These are phyloP conservation scores for Cryptomyrus ogoouensis DNA, from an alignment of 2,113 vertebrate genomes.

Conservation along the genomic window DNA sequence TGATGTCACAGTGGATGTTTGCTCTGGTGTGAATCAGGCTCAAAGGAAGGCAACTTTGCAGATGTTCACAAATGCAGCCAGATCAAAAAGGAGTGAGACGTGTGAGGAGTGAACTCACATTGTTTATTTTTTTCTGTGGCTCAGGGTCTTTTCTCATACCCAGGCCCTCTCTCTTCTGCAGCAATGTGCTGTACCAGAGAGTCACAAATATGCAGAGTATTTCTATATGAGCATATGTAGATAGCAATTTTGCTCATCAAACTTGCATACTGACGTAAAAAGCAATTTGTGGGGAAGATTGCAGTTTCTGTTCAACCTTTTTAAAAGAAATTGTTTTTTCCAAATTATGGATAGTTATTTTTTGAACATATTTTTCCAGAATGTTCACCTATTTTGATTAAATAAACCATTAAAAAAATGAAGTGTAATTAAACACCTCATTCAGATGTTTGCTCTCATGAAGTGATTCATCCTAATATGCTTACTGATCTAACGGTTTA, in stretches of 20 bases:
- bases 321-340: neutral
- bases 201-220: neutral
- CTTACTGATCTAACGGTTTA: neutral
- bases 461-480: neutral
- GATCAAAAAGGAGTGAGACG: neutral
- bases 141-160: neutral
- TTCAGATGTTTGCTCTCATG: neutral
- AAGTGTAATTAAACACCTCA: neutral
- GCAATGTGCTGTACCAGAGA: neutral
- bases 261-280: neutral
- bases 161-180: neutral
- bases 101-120: neutral
- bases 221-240: neutral
- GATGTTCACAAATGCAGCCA: neutral
- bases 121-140: neutral
- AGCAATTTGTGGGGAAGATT: neutral
- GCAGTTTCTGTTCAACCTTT: neutral
- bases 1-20: neutral
- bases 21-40: neutral
- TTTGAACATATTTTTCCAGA: neutral
- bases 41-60: neutral
- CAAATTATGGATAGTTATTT: neutral
- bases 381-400: neutral
- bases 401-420: neutral
- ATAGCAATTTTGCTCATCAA: neutral